These are phyloP conservation scores for Thymelicus lineola DNA, from an alignment of 2,888 invertebrate genomes.

Conservation along the genomic window DNA sequence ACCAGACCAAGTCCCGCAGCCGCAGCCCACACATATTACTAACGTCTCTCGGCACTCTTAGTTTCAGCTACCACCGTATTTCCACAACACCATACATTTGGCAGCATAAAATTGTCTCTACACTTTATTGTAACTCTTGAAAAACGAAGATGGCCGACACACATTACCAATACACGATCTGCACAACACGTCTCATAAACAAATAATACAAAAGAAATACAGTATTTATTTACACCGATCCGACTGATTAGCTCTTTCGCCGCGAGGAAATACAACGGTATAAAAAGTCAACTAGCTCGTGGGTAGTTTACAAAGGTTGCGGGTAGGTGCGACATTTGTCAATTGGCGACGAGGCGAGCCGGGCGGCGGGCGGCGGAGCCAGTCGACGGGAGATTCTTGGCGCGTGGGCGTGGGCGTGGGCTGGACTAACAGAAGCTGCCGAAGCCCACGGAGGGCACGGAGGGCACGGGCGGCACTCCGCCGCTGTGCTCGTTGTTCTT, in stretches of 20 bases:
- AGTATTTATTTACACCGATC: slow-evolving; percentile 1
- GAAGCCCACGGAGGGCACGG: slow-evolving; percentile 81
- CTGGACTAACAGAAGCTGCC: slow-evolving; percentile 78
- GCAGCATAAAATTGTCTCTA: neutral
- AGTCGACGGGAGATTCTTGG: slow-evolving; percentile 28
- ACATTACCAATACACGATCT: neutral
- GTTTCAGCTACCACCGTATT: no score
- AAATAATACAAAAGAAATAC: neutral
- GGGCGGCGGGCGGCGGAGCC: slow-evolving; percentile 3
- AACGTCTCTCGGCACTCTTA: no score
- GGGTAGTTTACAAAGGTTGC: neutral
- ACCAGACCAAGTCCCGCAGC: no score
- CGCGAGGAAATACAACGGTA: neutral
- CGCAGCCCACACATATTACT: no score
- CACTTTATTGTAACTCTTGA: neutral
- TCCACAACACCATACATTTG: neutral
- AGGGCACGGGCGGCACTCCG: slow-evolving; percentile 63
- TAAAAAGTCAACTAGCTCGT: neutral
- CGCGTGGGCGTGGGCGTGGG: slow-evolving; percentile 31
- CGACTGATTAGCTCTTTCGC: neutral
- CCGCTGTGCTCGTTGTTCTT: slow-evolving; percentile 69
- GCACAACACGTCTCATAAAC: no score
- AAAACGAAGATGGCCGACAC: neutral
- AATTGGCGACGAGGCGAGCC: neutral
- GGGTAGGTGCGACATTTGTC: neutral